Evolutionary conservation across 2,113 vertebrate species (phyloP), one percentile per base, ranked within the genome.

Genomic region (Conger conger): DNA sequence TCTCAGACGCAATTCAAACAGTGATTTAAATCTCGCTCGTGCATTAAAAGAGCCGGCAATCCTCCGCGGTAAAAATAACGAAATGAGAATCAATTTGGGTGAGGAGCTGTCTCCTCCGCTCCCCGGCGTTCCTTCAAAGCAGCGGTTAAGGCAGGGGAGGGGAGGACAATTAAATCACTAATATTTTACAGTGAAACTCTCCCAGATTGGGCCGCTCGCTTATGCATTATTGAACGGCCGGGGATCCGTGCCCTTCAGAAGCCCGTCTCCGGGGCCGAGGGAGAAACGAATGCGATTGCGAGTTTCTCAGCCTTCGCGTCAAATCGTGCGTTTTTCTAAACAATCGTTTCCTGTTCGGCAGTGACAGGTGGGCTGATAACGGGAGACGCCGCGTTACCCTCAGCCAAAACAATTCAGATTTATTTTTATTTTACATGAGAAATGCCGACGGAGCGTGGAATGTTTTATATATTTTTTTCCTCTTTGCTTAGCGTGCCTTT

Each of bases 221-320:
- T 73, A 84, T 85, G 53, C 54, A 86, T 86, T 50, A 83, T 85
- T 57, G 79, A 83, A n/a, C 2, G 38, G 20, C 73, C 81, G 33
- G 8, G 79, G 33, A 45, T 80, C 76, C 57, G 17, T 37, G 81
- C 17, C 79, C 82, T 63, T 82, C 54, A 84, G 85, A 50, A 78
- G 40, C 73, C 40, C 27, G 81, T 79, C 78, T 81, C 16, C 1
- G 18, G 1, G 40, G 8, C 37, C 5, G 38, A 13, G 63, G 40
- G 53, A 18, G 42, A 86, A 54, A 53, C 33, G 13, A 81, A 54
- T 79, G 18, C 77, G 50, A 50, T 77, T 88, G 37, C 83, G 18
- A 23, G 15, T 86, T 63, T 77, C 35, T 87, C 80, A 76, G 5
- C 0, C 53, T 76, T 54, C 11, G 0, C 0, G 30, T 73, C 60